These are phyloP conservation scores for Epistrophe grossulariae DNA, from an alignment of 2,888 invertebrate genomes.

Conservation along the genomic window DNA sequence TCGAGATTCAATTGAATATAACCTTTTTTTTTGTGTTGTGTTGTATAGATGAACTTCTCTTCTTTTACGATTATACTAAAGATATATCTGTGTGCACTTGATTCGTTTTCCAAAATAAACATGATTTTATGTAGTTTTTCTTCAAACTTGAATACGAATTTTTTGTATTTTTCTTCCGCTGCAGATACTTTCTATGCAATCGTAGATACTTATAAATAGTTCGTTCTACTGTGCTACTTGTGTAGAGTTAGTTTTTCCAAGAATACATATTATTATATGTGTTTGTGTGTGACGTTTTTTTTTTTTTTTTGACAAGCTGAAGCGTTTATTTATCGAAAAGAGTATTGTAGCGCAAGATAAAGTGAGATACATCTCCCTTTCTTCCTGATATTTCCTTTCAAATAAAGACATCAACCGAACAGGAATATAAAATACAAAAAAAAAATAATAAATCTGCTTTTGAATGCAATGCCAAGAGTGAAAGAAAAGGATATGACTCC, in stretches of 20 bases:
- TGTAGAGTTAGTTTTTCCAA: background rate
- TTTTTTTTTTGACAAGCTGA: constrained; percentile 53
- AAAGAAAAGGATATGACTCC: constrained; percentile 59
- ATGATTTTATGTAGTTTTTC: constrained; percentile 46
- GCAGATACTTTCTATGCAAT: constrained; percentile 48
- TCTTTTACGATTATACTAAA: constrained; percentile 34
- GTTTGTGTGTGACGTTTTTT: background rate
- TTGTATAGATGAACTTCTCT: constrained; percentile 37
- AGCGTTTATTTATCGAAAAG: constrained; percentile 65
- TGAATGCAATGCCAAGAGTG: constrained; percentile 67
- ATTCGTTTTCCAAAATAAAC: constrained; percentile 70
- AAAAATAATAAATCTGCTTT: constrained; percentile 42
- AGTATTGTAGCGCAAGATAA: constrained; percentile 49
- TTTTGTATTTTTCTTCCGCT: constrained; percentile 41
- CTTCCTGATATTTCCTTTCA: constrained; percentile 56
- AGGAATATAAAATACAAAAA: constrained; percentile 12
- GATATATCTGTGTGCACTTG: constrained; percentile 58
- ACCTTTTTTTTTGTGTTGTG: constrained; percentile 21
- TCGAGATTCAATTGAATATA: constrained; percentile 43
- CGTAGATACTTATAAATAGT: background rate
- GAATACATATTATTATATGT: no score
- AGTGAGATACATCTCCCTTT: constrained; percentile 38
- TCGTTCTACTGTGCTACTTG: constrained; percentile 5
- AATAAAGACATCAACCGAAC: constrained; percentile 64
- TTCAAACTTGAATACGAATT: constrained; percentile 1